Evolutionary conservation across 2,113 vertebrate species (phyloP).

Genomic region (Ailuropoda melanoleuca): DNA sequence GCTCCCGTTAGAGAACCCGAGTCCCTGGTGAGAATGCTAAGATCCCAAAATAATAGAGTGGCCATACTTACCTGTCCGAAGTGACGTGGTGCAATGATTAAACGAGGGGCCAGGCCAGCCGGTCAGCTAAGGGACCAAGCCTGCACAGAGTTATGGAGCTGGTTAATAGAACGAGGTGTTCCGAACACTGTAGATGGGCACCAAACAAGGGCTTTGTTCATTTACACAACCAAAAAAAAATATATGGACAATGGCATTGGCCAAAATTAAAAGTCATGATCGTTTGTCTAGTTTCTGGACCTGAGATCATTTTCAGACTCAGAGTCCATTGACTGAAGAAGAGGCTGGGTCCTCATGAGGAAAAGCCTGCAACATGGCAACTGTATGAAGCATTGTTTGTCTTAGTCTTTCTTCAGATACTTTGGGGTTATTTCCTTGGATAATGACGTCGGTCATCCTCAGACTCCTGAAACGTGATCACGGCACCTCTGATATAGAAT

Average conservation of each 20-base stretch:
- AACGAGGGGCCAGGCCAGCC: not conserved
- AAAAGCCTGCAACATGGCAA: not conserved
- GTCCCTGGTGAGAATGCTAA: not conserved
- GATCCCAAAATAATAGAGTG: not conserved
- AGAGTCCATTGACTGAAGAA: not conserved
- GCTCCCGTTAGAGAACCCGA: not conserved
- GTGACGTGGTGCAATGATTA: not conserved
- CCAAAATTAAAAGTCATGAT: not conserved
- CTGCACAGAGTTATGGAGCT: not conserved
- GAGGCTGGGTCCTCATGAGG: not conserved
- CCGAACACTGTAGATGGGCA: too few relatives aligned
- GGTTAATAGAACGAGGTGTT: not conserved
- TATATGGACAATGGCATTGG: not conserved
- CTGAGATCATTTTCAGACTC: not conserved
- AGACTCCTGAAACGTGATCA: not conserved
- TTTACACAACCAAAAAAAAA: not conserved
- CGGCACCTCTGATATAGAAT: not conserved
- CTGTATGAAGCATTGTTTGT: not conserved
- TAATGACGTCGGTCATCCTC: not conserved
- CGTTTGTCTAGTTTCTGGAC: not conserved
- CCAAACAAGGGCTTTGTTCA: not conserved
- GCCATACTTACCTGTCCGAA: not conserved
- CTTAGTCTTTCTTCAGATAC: not conserved
- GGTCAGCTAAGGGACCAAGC: not conserved
- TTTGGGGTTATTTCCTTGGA: not conserved